Percentiles rank a stretch among this genome's conserved stretches.
phyloP scores from a whole-genome alignment of 2,797 vertebrate genomes.

The Gallinago solitaria region DNA sequence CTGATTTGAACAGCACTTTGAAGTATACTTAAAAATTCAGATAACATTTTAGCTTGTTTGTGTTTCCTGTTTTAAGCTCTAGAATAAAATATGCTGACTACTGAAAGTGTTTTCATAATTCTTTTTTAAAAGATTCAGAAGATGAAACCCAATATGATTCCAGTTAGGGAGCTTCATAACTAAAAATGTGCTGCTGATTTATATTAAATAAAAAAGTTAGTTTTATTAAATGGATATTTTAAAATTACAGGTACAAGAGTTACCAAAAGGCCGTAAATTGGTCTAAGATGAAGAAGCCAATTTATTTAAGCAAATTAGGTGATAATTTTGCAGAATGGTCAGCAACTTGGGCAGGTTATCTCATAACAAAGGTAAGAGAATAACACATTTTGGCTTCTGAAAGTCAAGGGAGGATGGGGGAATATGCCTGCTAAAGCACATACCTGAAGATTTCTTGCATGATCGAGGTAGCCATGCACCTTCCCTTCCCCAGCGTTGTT shows the following conservation, averaged over 20 bases:
- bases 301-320: slow-evolving; percentile 92
- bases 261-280: slow-evolving; percentile 94
- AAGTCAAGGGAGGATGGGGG: not conserved
- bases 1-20: not conserved
- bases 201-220: not conserved
- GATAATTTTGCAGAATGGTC: slow-evolving; percentile 97
- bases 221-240: slow-evolving; percentile 27
- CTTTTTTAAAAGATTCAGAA: not conserved
- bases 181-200: not conserved
- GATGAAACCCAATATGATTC: not conserved
- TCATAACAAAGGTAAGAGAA: slow-evolving; percentile 92
- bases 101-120: not conserved
- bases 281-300: slow-evolving; percentile 93
- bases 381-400: not conserved
- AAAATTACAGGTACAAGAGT: slow-evolving; percentile 91
- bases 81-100: not conserved
- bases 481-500: not conserved
- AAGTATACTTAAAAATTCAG: not conserved
- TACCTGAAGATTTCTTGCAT: not conserved
- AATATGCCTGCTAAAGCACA: not conserved
- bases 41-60: not conserved
- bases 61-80: not conserved
- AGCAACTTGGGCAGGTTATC: slow-evolving; percentile 95
- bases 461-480: not conserved
- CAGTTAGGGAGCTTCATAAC: not conserved